Evolutionary conservation across 1,140 invertebrate species (phyloP).

Genomic region (Chymomyza costata): DNA sequence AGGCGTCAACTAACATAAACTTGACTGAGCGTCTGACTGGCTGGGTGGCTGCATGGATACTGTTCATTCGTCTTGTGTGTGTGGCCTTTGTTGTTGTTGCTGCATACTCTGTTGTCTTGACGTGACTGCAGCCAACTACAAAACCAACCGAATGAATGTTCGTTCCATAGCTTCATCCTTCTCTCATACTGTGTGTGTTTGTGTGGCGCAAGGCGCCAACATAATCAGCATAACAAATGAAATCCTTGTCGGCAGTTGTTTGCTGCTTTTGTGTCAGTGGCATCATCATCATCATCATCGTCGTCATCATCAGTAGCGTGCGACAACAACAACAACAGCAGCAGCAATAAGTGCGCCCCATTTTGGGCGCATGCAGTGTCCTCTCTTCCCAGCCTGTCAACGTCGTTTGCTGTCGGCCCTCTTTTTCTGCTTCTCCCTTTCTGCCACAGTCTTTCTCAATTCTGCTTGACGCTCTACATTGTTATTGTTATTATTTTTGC

Average conservation of each 20-base stretch:
- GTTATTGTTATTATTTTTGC: conserved; percentile 73
- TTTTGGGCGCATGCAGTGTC: no score
- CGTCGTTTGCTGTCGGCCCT: no score
- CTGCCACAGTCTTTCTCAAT: no score
- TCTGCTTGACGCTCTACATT: no score
- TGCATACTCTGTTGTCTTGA: no score
- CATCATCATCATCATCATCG: conserved; percentile 61
- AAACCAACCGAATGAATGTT: no score
- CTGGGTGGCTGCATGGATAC: background rate
- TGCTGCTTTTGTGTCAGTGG: conserved; percentile 71
- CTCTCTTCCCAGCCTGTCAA: no score
- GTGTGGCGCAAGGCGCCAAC: conserved; percentile 64
- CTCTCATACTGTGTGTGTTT: no score
- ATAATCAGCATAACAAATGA: conserved; percentile 73
- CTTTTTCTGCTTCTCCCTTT: no score
- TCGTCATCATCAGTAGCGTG: conserved; percentile 54
- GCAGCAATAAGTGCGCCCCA: background rate
- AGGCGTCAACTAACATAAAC: conserved; percentile 29
- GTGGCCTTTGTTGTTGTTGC: conserved; percentile 24
- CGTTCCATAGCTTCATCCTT: no score
- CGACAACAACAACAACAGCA: conserved; percentile 13
- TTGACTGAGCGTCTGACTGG: conserved; percentile 6
- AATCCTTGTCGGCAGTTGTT: conserved; percentile 73
- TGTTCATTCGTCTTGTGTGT: conserved; percentile 18
- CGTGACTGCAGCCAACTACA: no score